Base-by-base conservation (phyloP, 2,113 vertebrate species). In the Elephas maximus region DNA sequence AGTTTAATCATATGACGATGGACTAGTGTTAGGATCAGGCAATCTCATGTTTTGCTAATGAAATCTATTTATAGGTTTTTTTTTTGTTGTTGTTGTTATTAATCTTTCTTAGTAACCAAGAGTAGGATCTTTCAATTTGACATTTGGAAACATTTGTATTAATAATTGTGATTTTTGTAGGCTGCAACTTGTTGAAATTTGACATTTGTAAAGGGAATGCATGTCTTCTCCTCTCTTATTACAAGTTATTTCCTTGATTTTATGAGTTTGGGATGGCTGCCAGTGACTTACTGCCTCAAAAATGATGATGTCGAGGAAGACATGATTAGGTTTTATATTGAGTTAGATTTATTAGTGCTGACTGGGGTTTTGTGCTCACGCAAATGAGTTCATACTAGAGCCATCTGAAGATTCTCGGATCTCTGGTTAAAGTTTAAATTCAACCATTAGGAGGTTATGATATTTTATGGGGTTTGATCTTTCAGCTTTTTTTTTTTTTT, bases 231-330 rank as follows among this genome's bases (percentile, higher is more conserved):
- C 74, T 86, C 67, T 92, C 33, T 92, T 90, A 90, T 90, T 85
- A 78, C 67, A 95, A 96, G 90, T 95, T 93, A 93, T 91, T 95
- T 92, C 77, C 73, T 93, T 95, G 86, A 92, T 96, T 92, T 92
- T 97, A 92, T 89, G 81, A 62, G 57, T 96, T 92, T 95, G 44
- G 76, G 28, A 89, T 88, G 57, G 24, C 90, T 95, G 78, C 69
- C 44, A 76, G 24, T 91, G 78, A 91, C 44, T 89, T 94, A 83
- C 44, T 91, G 57, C 28, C 37, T 81, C 71, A 41, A 88, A 94
- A 92, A 94, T 77, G 65, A 88, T 93, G 77, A 62, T 92, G 5
- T 65, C 11, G 9, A 85, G 80, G 41, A 95, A 82, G 23, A 94
- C 92, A 88, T 88, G 33, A 94, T 86, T 81, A 45, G 89, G 44